Percentiles rank a stretch among this genome's conserved stretches.
Evolutionary conservation across 2,888 invertebrate genomes (phyloP).

Genomic region (Tenthredo notha): DNA sequence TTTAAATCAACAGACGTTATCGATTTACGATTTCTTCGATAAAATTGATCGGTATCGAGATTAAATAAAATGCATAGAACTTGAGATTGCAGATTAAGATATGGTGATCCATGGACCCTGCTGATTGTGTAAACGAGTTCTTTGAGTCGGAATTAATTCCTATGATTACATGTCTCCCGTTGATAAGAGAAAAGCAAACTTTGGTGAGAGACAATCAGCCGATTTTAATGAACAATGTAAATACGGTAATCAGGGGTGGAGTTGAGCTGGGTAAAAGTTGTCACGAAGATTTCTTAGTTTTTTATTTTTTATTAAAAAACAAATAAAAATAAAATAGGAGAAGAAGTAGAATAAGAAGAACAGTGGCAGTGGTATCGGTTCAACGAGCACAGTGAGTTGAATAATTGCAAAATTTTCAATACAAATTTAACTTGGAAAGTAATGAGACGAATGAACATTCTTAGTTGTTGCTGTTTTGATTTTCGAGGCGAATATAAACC

Average conservation of each 20-base stretch:
- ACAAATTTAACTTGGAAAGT: background rate
- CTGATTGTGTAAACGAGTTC: background rate
- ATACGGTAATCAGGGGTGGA: slow-evolving; percentile 1
- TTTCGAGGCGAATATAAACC: no score
- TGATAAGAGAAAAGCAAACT: slow-evolving; percentile 12
- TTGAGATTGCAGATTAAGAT: background rate
- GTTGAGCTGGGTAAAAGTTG: background rate
- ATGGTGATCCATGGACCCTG: background rate
- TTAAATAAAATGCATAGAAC: background rate
- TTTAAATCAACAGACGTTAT: background rate
- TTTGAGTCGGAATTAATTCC: background rate
- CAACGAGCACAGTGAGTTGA: background rate
- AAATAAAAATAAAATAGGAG: no score
- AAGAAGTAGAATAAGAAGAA: background rate
- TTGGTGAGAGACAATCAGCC: background rate
- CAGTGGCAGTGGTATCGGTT: background rate
- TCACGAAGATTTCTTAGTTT: background rate
- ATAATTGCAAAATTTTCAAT: background rate
- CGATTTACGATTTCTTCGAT: no score
- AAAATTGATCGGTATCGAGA: background rate
- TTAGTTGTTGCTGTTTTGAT: no score
- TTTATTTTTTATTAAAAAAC: background rate
- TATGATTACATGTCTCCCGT: background rate
- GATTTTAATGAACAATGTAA: slow-evolving; percentile 40
- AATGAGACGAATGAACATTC: background rate